Base-by-base conservation (phyloP, 2,888 invertebrate species). In the Endotricha flammealis region DNA sequence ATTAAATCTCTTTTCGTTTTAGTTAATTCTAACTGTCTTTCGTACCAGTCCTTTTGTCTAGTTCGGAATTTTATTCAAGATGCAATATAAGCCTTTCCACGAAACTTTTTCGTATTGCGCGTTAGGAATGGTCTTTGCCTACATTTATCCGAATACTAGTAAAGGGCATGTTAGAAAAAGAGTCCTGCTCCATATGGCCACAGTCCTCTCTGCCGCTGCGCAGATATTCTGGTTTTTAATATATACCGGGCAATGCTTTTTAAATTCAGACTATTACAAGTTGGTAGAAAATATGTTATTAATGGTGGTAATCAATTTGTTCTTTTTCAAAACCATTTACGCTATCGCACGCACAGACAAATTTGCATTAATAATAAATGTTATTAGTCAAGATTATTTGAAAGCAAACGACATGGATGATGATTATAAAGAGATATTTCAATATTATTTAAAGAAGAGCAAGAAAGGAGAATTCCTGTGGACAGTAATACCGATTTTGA, bases 301-400 rank as follows among this genome's bases (percentile, higher is more conserved):
- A 13, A 63, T 55, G 0, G 45, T 77, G 1, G 40, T 77, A 2
- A 41, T 69, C 0, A n/a, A 56, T 4, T 45, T 79, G 1, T 80
- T 73, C 35, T 63, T 77, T 20, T 58, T 76, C n/a, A 80, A 79
- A 64, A 63, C 62, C 0, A 62, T 69, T 31, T 74, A 76, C 35
- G 59, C 54, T 1, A 63, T 61, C 22, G 53, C 48, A 5, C 70
- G 70, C n/a, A 70, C 61, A 0, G 46, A 60, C 1, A 59, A 54
- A 27, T 80, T 67, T 29, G 52, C 57, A 6, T 33, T 50, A 4
- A 31, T 81, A 2, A 35, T 81, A 2, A 43, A 64, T 1, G 69
- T 63, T 36, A 76, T 80, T 12, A 53, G 64, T 1, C 37, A 48
- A 27, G 77, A 80, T 46, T 45, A 77, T 5, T 17, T 72, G 4